phyloP scores from a whole-genome alignment of 2,113 vertebrate genomes.

The Oenanthe melanoleuca region DNA sequence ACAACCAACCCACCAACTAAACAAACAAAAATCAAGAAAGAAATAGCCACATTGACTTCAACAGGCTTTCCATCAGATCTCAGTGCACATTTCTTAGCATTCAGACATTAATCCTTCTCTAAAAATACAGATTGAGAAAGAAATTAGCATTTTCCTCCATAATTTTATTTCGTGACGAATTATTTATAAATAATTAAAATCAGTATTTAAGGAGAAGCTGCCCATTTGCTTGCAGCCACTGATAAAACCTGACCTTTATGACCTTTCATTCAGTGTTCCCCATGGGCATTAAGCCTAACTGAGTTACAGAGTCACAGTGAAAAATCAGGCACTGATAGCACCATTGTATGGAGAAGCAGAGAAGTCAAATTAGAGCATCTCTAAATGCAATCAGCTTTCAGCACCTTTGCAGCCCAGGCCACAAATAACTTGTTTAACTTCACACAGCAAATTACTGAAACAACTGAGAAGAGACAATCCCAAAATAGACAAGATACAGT shows the following conservation, averaged over 20 bases:
- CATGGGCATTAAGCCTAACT: not conserved
- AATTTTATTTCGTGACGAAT: not conserved
- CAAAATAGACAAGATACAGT: constrained; percentile 55
- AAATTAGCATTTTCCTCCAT: not conserved
- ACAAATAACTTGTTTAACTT: constrained; percentile 38
- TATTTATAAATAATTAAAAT: not conserved
- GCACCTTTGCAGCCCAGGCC: not conserved
- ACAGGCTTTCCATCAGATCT: not conserved
- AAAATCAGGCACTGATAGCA: not conserved
- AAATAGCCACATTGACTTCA: not conserved
- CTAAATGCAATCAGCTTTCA: constrained; percentile 10
- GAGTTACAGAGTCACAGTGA: not conserved
- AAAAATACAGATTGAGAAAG: not conserved
- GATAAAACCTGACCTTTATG: not conserved
- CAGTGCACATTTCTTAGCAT: not conserved
- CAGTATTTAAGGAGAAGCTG: not conserved
- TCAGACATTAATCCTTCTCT: not conserved
- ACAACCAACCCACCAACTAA: not conserved
- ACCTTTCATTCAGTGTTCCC: not conserved
- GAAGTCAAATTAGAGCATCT: not conserved
- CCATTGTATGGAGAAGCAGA: not conserved
- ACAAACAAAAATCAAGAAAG: not conserved
- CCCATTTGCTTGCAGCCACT: not conserved
- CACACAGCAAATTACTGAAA: constrained; percentile 55
- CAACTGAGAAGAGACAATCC: constrained; percentile 48